Conservation (phyloP, 2,888 invertebrate genomes). For the Agrotis segetum region DNA sequence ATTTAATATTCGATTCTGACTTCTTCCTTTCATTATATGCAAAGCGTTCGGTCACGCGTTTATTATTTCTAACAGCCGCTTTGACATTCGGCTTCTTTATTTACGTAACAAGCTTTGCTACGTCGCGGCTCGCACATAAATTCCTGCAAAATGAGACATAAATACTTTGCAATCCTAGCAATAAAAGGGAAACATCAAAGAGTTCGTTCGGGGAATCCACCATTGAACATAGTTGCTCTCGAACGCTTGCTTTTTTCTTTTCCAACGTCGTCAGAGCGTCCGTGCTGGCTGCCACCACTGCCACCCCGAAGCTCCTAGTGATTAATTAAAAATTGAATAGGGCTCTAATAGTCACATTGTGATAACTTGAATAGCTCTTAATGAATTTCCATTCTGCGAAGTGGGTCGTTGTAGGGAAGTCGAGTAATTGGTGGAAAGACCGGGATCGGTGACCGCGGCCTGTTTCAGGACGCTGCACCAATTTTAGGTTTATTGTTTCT, state of each 20-base stretch:
- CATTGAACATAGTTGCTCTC: conserved; percentile 73
- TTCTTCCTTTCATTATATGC: conserved; percentile 73
- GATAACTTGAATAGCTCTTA: conserved; percentile 88
- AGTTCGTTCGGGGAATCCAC: conserved; percentile 77
- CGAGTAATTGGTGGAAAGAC: conserved; percentile 85
- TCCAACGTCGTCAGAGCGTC: conserved; percentile 45
- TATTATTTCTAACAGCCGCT: conserved; percentile 76
- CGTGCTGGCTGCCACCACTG: conserved; percentile 52
- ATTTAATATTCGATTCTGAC: conserved; percentile 70
- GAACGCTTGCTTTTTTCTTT: conserved; percentile 60
- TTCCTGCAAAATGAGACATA: conserved; percentile 81
- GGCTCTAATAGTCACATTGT: conserved; percentile 87
- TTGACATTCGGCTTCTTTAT: conserved; percentile 77
- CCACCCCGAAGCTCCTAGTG: conserved; percentile 59
- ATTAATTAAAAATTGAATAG: conserved; percentile 87
- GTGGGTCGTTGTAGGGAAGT: conserved; percentile 83
- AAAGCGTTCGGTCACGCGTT: conserved; percentile 75
- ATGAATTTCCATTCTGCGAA: conserved; percentile 87
- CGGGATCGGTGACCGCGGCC: conserved; percentile 84
- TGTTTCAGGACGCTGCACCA: conserved; percentile 81
- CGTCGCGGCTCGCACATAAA: conserved; percentile 76
- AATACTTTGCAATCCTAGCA: conserved; percentile 80
- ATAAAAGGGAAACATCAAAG: conserved; percentile 85
- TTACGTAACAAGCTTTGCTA: conserved; percentile 73
- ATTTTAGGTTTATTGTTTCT: conserved; percentile 90